Evolutionary conservation across 2,888 invertebrate species (phyloP).

Genomic region (Ormyrus pomaceus): DNA sequence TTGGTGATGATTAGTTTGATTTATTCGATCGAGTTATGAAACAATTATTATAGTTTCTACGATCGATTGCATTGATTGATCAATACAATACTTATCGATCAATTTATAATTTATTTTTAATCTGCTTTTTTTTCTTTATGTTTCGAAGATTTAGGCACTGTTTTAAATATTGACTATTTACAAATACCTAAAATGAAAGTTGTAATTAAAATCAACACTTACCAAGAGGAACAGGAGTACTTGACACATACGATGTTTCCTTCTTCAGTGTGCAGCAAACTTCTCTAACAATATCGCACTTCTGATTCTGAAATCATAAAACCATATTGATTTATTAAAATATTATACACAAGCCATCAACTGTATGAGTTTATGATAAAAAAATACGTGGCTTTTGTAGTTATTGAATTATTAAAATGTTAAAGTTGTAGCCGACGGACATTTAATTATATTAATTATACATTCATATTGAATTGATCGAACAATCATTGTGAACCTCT

Average conservation of each 20-base stretch:
- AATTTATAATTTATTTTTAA: too few relatives aligned
- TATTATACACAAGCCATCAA: too few relatives aligned
- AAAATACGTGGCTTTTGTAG: too few relatives aligned
- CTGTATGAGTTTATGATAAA: too few relatives aligned
- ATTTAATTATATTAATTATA: too few relatives aligned
- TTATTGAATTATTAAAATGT: too few relatives aligned
- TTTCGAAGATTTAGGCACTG: not conserved
- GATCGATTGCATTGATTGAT: too few relatives aligned
- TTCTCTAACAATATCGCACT: conserved; percentile 63
- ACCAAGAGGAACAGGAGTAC: not conserved
- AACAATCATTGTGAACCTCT: not conserved
- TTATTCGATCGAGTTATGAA: conserved; percentile 30
- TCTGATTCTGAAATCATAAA: conserved; percentile 63
- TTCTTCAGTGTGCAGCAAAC: conserved; percentile 65
- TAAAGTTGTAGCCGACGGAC: too few relatives aligned
- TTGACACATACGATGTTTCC: not conserved
- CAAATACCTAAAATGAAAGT: not conserved
- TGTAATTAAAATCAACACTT: conserved; percentile 6
- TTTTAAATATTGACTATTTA: not conserved
- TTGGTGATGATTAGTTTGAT: conserved; percentile 33
- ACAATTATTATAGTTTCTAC: not conserved
- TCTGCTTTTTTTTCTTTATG: conserved; percentile 9
- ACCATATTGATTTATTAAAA: not conserved
- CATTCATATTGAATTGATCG: not conserved
- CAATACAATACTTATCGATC: too few relatives aligned